Evolutionary conservation across 2,797 vertebrate genomes (phyloP).

Genomic region (Enteromius treurensis): DNA sequence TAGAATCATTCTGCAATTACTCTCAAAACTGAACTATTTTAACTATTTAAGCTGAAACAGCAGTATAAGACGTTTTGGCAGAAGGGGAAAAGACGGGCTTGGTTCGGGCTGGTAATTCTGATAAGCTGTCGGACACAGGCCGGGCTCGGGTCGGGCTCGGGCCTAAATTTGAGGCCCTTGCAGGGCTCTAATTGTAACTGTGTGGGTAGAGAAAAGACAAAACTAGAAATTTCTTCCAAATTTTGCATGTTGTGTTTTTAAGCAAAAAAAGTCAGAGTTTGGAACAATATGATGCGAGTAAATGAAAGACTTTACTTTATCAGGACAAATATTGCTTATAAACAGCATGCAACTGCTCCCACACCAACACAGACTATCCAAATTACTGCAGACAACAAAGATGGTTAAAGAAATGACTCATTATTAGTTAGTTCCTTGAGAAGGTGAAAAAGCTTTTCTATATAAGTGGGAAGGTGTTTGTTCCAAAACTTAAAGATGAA

Average conservation of each 20-base stretch:
- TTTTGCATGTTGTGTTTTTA: neutral
- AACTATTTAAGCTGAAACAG: no score
- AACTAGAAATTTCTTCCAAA: neutral
- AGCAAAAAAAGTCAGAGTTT: neutral
- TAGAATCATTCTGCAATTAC: no score
- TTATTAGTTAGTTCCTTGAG: constrained; percentile 1
- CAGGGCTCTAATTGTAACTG: neutral
- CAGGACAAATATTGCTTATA: neutral
- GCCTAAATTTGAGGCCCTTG: no score
- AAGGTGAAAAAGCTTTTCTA: neutral
- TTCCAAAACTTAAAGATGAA: constrained; percentile 27
- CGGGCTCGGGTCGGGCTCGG: no score
- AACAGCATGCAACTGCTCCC: constrained; percentile 23
- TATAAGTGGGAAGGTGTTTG: constrained; percentile 2
- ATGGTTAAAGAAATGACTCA: constrained; percentile 19
- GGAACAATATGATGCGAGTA: neutral
- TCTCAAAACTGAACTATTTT: no score
- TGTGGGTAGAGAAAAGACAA: neutral
- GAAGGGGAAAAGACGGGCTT: no score
- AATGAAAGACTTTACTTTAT: neutral
- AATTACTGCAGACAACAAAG: constrained; percentile 40
- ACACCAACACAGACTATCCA: constrained; percentile 46
- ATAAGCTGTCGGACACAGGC: no score
- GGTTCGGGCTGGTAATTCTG: no score
- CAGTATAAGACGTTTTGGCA: no score